Evolutionary conservation across 2,888 invertebrate species (phyloP), one percentile per base, ranked within the genome.

Genomic region (Frankliniella intonsa): DNA sequence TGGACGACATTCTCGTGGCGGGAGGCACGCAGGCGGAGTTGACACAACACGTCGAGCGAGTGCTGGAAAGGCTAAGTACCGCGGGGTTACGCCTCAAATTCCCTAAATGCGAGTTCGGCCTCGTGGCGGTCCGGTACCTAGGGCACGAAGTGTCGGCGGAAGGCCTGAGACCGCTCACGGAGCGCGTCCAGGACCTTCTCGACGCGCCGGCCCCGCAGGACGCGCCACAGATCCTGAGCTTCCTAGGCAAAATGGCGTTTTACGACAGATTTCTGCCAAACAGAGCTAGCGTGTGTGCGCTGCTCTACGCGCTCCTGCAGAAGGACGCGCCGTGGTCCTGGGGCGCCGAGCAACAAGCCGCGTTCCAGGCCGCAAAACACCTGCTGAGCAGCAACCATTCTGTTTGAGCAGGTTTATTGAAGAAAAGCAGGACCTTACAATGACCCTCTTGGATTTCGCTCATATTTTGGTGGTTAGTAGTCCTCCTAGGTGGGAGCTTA

Each of bases 361-460:
- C 85, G 0, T 86, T 87, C 81, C 80, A 85, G 5, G 50, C 81
- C 19, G 83, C 85, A 19, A 86, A 85, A 69, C 2, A 69, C 17
- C 62, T 22, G n/a, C 50, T 85, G 12, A 51, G 79, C 9, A 82
- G 84, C 9, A 22, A 62, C 12, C 81, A 82, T 0, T 19, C 83
- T 5, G 81, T 85, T 3, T 82, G 82, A 5, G 84, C 83, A 38
- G 84, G 81, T 55, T 76, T 83, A 76, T 83, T 83, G 19, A 50
- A 38, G 9, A 80, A 65, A 22, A 80, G 38, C n/a, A n/a, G n/a
- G n/a, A n/a, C n/a, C n/a, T n/a, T n/a, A n/a, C n/a, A n/a, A n/a
- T n/a, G n/a, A n/a, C n/a, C n/a, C n/a, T n/a, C n/a, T n/a, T n/a
- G n/a, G n/a, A n/a, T n/a, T n/a, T n/a, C n/a, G n/a, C n/a, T 50